Evolutionary conservation across 2,888 invertebrate genomes (phyloP), one percentile per base, ranked within the genome.

Genomic region (Phania funesta): DNA sequence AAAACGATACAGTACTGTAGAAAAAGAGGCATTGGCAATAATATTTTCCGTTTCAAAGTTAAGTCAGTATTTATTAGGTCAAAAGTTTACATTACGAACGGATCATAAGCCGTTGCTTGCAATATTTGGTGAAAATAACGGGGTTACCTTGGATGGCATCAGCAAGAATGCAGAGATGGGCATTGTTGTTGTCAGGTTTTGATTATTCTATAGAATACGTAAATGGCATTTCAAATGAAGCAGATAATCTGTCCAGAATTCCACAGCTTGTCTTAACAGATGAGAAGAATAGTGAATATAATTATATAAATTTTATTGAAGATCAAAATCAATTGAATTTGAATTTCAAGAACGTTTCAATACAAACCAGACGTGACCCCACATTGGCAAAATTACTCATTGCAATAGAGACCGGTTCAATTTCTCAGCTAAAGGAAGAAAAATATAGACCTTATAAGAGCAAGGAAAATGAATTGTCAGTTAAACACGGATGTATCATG

Each of bases 11-110:
- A 80, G 75, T 5, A 83, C 76, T n/a, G 16, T 84, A 4, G 81
- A 85, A 20, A 71, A 78, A 68, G n/a, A 84, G 79, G 84, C 78
- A 3, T 56, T 76, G 4, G 81, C 83, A 9, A 84, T 83, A 20
- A 32, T 77, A 35, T 71, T 84, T 76, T 74, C 56, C 46, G 35
- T 38, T 71, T 35, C 64, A 58, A 50, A 84, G 48, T 20, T 84
- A 54, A 67, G 65, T 74, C 75, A 79, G 65, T 54, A 76, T 74
- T 58, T 83, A 62, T 38, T 84, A 68, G 64, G 83, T 56, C 18
- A 65, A 62, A 48, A 80, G 38, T 84, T 84, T 54, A 77, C 64
- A 26, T 75, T 84, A 9, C 70, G 81, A 13, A 83, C 78, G 4
- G 75, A 81, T 32, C 80, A 83, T 58, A 83, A 76, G 35, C 74